Percentiles rank a stretch among this genome's conserved stretches.
Conservation (phyloP, 2,797 vertebrate genomes). For the Nyctibius grandis region DNA sequence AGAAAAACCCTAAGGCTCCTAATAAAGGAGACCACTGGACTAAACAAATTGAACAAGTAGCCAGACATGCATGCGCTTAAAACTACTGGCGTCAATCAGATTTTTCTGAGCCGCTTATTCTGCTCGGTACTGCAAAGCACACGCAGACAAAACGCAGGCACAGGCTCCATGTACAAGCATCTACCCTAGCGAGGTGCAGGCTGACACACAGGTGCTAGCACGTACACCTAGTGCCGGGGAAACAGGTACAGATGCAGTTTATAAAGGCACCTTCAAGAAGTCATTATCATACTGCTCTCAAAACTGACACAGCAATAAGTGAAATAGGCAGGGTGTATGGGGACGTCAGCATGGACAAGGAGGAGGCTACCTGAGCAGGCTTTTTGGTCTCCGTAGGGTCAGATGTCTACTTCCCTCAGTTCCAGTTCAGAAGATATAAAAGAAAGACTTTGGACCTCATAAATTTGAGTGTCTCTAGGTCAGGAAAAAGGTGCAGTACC, state of each 20-base stretch:
- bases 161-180: neutral
- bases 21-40: constrained; percentile 64
- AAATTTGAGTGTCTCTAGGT: neutral
- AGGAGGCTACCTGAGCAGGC: neutral
- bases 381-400: neutral
- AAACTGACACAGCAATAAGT: neutral
- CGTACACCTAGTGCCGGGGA: neutral
- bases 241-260: neutral
- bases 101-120: neutral
- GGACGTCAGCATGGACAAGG: rapidly evolving
- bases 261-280: neutral
- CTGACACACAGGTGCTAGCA: neutral
- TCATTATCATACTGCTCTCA: neutral
- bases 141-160: rapidly evolving
- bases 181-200: neutral
- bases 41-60: constrained; percentile 67
- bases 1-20: constrained; percentile 66
- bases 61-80: constrained; percentile 40
- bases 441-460: neutral
- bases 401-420: neutral
- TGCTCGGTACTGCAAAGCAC: neutral
- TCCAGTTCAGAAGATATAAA: neutral
- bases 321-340: rapidly evolving
- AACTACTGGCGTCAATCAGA: constrained; percentile 33
- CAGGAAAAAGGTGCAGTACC: neutral